Evolutionary conservation across 2,888 invertebrate species (phyloP), one percentile per base, ranked within the genome.

Genomic region (Nymphalis urticae): DNA sequence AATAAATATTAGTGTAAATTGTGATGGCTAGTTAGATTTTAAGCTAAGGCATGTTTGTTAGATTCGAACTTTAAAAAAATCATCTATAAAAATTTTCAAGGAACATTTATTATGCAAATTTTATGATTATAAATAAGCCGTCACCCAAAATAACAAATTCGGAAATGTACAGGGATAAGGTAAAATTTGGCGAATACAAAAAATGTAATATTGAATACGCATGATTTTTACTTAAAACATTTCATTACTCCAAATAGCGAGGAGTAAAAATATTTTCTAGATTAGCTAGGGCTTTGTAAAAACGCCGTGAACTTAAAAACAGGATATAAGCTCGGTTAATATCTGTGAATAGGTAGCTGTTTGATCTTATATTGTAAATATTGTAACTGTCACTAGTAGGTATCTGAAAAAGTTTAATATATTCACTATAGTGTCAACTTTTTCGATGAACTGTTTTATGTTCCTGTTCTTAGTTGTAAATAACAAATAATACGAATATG

Each of bases 151-250:
- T 77, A 84, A 90, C 92, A 92, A 92, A 92, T 92, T 92, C 92
- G 92, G 92, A 90, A 89, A 83, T 87, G 89, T 92, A 92, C 92
- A 92, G 92, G 92, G 92, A 92, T 89, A 88, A 81, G 79, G 79
- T 86, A 81, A 85, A 83, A 78, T 77, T 77, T 79, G 81, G 79
- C 77, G 78, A 82, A 84, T 79, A 77, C 79, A 77, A 61, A 63
- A 69, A 72, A 64, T 53, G 63, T 69, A 66, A 66, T 58, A 64
- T 68, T 65, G 48, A 61, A 69, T 48, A 60, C 32, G 50, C 27
- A 48, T 54, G 77, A 76, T 78, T 68, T 73, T 79, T 80, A 78
- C 80, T 80, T 76, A 79, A 73, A 74, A 77, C 77, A 79, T 78
- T 78, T 80, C 80, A 77, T 79, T 73, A 71, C 58, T 51, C 53